phyloP scores from a whole-genome alignment of 2,113 vertebrate species.

The Sturnira hondurensis region DNA sequence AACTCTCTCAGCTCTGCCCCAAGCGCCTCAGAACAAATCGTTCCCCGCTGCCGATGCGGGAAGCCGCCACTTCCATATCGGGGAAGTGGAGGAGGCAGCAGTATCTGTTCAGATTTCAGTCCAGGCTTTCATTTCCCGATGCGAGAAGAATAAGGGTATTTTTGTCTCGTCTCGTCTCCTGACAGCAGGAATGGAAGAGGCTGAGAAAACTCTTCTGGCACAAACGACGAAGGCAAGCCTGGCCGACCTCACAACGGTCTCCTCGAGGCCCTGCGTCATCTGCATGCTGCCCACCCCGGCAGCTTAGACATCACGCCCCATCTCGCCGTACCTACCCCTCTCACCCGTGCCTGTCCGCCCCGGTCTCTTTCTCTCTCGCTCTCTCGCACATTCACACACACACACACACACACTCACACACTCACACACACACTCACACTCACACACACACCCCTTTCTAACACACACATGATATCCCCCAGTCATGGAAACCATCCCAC shows the following conservation, averaged over 20 bases:
- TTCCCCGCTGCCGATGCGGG: not conserved
- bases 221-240: constrained; percentile 35
- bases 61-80: not conserved
- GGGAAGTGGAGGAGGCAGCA: not conserved
- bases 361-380: not conserved
- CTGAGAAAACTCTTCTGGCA: constrained; percentile 22
- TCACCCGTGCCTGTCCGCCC: accelerated
- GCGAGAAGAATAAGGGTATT: constrained; percentile 56
- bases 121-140: constrained; percentile 45
- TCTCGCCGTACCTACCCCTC: not conserved
- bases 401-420: not conserved
- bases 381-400: not conserved
- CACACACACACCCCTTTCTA: not conserved
- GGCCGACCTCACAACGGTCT: constrained; percentile 28
- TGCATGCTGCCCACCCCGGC: not conserved
- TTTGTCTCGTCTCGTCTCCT: constrained; percentile 61
- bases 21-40: not conserved
- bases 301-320: not conserved
- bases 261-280: constrained; percentile 14
- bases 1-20: not conserved
- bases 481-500: not conserved
- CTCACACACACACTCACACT: not conserved
- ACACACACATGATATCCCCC: not conserved
- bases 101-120: not conserved
- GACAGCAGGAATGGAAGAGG: constrained; percentile 43